phyloP scores from a whole-genome alignment of 2,113 vertebrate species.

The Cyanoramphus novaezelandiae region DNA sequence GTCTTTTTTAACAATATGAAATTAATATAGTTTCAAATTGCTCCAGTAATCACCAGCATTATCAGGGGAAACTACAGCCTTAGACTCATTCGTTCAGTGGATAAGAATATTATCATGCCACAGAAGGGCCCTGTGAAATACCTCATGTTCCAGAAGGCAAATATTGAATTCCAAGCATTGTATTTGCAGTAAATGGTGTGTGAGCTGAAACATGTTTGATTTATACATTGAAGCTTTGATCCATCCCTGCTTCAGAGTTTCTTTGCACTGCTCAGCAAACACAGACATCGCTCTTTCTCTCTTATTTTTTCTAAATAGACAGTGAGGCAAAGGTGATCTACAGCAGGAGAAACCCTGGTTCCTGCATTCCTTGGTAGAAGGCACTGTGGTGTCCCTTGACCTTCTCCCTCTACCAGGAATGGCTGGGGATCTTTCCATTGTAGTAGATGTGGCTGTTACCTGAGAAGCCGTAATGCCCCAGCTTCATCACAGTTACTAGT shows the following conservation, averaged over 20 bases:
- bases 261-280: not conserved
- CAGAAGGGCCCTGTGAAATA: not conserved
- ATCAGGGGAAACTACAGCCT: not conserved
- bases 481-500: not conserved
- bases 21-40: not conserved
- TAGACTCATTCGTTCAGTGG: not conserved
- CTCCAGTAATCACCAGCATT: not conserved
- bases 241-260: not conserved
- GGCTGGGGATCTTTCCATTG: not conserved
- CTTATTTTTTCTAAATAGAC: not conserved
- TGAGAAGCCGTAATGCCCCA: not conserved
- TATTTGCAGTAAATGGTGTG: not conserved
- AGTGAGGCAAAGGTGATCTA: not conserved
- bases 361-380: not conserved
- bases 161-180: slow-evolving; percentile 1
- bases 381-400: not conserved
- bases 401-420: not conserved
- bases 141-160: not conserved
- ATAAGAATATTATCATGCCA: not conserved
- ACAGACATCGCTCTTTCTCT: fast-evolving
- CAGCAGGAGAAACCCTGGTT: not conserved
- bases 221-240: not conserved
- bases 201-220: slow-evolving; percentile 20
- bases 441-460: not conserved
- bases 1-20: not conserved